phyloP scores from a whole-genome alignment of 2,797 vertebrate genomes.

The Philypnodon macrostomus region DNA sequence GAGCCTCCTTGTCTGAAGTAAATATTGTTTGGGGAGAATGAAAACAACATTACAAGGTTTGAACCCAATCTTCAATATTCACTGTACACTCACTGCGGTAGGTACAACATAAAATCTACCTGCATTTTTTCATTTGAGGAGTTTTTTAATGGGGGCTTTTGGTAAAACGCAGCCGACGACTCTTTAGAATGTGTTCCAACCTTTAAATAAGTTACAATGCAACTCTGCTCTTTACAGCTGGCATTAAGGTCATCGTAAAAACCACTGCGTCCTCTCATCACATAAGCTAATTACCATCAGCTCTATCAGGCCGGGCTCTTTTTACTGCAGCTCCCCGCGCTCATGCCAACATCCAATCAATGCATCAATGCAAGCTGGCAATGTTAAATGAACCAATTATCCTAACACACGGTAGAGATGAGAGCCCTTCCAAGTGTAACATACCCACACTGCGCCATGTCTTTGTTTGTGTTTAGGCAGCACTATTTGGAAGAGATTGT shows the following conservation, averaged over 20 bases:
- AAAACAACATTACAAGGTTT: background rate
- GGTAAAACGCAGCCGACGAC: too few species aligned
- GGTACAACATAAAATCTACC: background rate
- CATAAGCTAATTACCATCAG: slow-evolving; percentile 19
- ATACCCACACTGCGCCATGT: background rate
- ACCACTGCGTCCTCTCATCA: slow-evolving; percentile 6
- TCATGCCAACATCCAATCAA: slow-evolving; percentile 16
- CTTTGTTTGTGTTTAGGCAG: slow-evolving; percentile 7
- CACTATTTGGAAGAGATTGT: background rate
- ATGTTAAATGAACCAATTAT: slow-evolving; percentile 13
- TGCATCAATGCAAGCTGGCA: slow-evolving; percentile 10
- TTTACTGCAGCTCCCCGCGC: slow-evolving; percentile 15
- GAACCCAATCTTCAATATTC: background rate
- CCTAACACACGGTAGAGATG: slow-evolving; percentile 9
- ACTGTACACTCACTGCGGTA: background rate
- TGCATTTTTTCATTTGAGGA: slow-evolving; percentile 1
- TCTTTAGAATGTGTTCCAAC: slow-evolving; percentile 9
- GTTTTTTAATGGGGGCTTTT: background rate
- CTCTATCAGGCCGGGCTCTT: slow-evolving; percentile 16
- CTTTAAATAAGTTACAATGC: slow-evolving; percentile 12
- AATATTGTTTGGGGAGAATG: too few species aligned
- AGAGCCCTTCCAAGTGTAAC: background rate
- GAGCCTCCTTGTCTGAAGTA: too few species aligned
- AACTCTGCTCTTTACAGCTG: background rate
- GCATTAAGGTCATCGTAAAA: slow-evolving; percentile 14